These are phyloP conservation scores for Digitonthophagus gazella DNA, from an alignment of 2,888 invertebrate species.

Conservation along the genomic window DNA sequence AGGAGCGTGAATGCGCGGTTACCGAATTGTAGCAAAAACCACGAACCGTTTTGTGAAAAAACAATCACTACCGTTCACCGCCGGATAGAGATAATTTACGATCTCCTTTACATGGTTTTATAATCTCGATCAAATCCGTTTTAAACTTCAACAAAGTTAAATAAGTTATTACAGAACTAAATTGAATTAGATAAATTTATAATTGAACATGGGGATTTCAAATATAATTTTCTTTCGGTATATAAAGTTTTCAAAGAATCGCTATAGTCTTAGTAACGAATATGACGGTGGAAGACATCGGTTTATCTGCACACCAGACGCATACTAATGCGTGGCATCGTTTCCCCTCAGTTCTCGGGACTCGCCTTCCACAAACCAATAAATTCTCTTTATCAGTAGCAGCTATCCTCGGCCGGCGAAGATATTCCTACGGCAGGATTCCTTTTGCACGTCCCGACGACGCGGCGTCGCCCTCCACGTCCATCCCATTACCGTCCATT, in stretches of 20 bases:
- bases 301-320: not conserved
- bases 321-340: not conserved
- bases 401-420: not conserved
- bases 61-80: not conserved
- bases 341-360: not conserved
- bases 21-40: not conserved
- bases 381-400: not conserved
- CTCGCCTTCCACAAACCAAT: not conserved
- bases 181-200: no score
- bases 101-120: not conserved
- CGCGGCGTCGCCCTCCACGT: not conserved
- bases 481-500: not conserved
- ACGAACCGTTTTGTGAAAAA: not conserved
- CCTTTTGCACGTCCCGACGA: not conserved
- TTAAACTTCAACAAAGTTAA: no score
- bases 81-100: not conserved
- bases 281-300: not conserved
- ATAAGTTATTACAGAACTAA: no score
- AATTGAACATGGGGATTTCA: no score
- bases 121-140: not conserved
- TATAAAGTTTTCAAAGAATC: no score
- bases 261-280: not conserved
- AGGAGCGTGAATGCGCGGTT: not conserved
- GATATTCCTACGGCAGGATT: not conserved
- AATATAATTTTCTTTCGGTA: no score